Base-by-base conservation (phyloP, 2,113 vertebrate genomes). In the Cathartes aura region DNA sequence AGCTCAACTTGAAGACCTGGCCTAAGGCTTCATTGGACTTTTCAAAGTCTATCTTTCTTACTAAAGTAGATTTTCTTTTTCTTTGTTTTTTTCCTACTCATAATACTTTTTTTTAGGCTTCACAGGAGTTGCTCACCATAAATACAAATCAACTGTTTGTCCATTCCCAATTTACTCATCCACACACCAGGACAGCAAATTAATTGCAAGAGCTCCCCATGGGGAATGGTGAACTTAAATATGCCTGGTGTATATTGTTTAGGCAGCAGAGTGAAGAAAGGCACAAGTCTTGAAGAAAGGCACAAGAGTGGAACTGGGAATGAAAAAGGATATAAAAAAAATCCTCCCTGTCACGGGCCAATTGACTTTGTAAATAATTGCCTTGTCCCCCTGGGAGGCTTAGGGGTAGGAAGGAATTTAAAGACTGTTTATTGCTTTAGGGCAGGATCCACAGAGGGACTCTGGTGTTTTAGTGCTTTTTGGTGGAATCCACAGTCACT, bases 361-460 rank as follows among this genome's bases (percentile, higher is more conserved):
- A 83, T 91, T 97, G 95, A 90, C 87, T 98, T 93, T 89, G 93
- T 95, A 98, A 98, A 98, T 97, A 98, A 98, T 83, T 96, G 80
- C 90, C 42, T 74, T 72, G 47, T 53, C 48, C 86, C 75, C 82
- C 78, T 71, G 72, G 87, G 84, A 48, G 18, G 58, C 34, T 87
- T 42, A 83, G 66, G 59, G n/a, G 29, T 93, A 83, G 48, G 62
- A 93, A 50, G 17, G 40, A 95, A 97, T 97, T 97, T 98, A 70
- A 87, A 96, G 94, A 76, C 79, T 74, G 58, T 92, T 97, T 93
- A 82, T 90, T 97, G 87, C 93, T 95, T 94, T 86, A 89, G 62
- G 82, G 23, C 29, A 92, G 68, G 15, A 64, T 83, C 26, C 63
- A 90, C 63, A 93, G 71, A 80, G 12, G 38, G 32, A 67, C 47